Percentiles rank a stretch among this genome's conserved stretches.
Conservation (phyloP, 92 coral and sea anemone genomes). For the Virgularia gustaviana region DNA sequence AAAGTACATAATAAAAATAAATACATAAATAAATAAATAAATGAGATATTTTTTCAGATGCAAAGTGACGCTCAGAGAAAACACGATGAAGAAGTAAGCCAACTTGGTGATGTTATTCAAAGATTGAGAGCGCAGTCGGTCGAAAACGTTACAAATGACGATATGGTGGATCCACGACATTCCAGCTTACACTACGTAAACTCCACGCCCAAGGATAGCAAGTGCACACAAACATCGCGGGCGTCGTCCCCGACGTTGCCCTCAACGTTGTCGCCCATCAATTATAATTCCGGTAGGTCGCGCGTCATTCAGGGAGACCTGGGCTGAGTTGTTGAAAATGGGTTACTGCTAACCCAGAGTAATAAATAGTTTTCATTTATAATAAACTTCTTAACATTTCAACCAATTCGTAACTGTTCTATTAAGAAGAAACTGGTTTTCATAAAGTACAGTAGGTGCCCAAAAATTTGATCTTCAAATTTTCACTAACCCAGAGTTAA, state of each 20-base stretch:
- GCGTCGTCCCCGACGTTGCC: slow-evolving; percentile 45
- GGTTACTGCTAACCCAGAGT: too few species aligned
- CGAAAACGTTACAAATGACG: slow-evolving; percentile 49
- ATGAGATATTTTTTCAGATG: slow-evolving; percentile 45
- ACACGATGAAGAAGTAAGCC: slow-evolving; percentile 72
- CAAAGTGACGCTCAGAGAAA: slow-evolving; percentile 84
- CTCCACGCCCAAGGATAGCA: slow-evolving; percentile 22
- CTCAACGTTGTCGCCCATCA: background rate
- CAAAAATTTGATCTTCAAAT: too few species aligned
- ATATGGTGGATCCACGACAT: background rate
- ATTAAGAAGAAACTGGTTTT: too few species aligned
- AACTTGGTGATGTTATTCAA: slow-evolving; percentile 68
- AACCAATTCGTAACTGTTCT: too few species aligned
- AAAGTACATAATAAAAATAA: background rate
- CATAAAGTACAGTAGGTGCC: too few species aligned
- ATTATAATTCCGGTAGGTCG: too few species aligned
- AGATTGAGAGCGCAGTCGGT: slow-evolving; percentile 70
- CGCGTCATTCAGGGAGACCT: too few species aligned
- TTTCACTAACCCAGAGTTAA: too few species aligned
- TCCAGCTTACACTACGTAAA: slow-evolving; percentile 1
- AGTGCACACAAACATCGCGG: slow-evolving; percentile 37
- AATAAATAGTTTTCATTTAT: too few species aligned
- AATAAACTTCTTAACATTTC: too few species aligned
- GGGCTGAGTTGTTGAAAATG: too few species aligned
- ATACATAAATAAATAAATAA: background rate